Evolutionary conservation across 2,797 vertebrate genomes (phyloP), one percentile per base, ranked within the genome.

Genomic region (Halcyon badia): DNA sequence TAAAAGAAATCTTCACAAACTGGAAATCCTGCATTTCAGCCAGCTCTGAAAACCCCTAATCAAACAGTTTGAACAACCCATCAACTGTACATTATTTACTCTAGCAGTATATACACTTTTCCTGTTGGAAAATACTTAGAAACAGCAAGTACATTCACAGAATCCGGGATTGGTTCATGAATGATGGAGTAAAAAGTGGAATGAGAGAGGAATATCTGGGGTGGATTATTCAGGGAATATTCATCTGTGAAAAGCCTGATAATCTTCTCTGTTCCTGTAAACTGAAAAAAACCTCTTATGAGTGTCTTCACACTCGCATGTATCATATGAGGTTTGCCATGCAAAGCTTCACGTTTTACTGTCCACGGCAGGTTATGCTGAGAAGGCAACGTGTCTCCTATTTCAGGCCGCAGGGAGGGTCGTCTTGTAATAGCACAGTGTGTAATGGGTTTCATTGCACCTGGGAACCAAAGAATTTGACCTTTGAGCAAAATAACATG

Each of bases 381-480:
- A 60, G 83, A 73, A 79, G 46, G 90, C 88, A 94, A 70, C 2
- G 6, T 31, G 79, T 89, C 90, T 91, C 93, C 79, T 85, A 61
- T 92, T 97, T 93, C 96, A 97, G 94, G 94, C 33, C 2, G 0
- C 68, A 56, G 92, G 94, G 88, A 97, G 84, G 78, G 92, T 96
- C 61, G 13, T 88, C 71, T 87, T 95, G 71, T 85, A 91, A 90
- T 28, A 89, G 90, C 81, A 82, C 77, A 78, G 73, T 48, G 83
- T 69, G 77, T 83, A 90, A 95, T 86, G 80, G 87, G 71, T 96
- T 97, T 98, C 94, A 96, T 83, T 97, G 96, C 72, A 3, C 92
- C 62, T 80, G 86, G 75, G 90, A 97, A 94, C 56, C 65, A 84
- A 97, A 82, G 96, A 98, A 98, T 98, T 95, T 98, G 97, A 98